Base-by-base conservation (phyloP, 2,888 invertebrate species). In the Halocaridina rubra region DNA sequence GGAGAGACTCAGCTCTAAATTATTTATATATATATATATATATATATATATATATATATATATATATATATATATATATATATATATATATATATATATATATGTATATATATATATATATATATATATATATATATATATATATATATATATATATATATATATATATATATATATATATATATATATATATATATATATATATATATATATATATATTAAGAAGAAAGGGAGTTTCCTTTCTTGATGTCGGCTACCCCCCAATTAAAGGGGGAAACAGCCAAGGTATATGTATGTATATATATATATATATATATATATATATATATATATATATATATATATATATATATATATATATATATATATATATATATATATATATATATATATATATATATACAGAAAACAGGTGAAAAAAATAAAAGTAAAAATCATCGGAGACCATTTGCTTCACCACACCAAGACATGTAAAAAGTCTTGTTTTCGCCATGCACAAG, bases 291-390 rank as follows among this genome's bases (percentile, higher is more conserved):
- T 59, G 22, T 59, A 59, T 59, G 22, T 59, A 59, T 59, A 59
- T 59, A 59, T 59, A 59, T 59, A 59, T 59, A 59, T 59, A 8
- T 59, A 59, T 67, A 67, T 67, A 67, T 67, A 67, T 67, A 67
- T 67, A 67, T 67, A 67, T 67, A 67, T 67, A 67, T 67, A 67
- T 67, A 67, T 67, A 67, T 67, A 67, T 67, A 67, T 67, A 67
- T 67, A 67, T 67, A 67, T 67, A 67, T 67, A 67, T 4, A 67
- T 4, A 67, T 4, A 4, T 4, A 67, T 4, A 67, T 4, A 67
- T 4, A 67, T 1, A 67, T 4, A 67, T 4, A 3, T 27, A 67
- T 4, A 67, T 4, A 22, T 4, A 67, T 4, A 67, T 27, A 4
- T 4, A 67, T 4, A 67, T 4, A 67, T 4, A 67, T 27, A 67